These are phyloP conservation scores for Drosophila pruinosa DNA, from an alignment of 1,140 invertebrate genomes.

Conservation along the genomic window DNA sequence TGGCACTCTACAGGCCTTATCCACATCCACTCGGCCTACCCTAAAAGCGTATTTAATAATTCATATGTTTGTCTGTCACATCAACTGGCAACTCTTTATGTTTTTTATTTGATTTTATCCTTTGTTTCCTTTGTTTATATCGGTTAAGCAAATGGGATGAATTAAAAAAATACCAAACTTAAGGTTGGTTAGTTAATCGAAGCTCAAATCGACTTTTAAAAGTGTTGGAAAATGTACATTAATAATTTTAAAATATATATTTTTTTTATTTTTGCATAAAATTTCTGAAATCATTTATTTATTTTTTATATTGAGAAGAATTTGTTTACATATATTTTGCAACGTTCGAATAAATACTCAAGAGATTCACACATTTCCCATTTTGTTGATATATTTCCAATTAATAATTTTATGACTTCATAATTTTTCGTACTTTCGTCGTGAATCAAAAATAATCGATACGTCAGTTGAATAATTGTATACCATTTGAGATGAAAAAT, in stretches of 20 bases:
- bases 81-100: constrained; percentile 63
- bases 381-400: neutral
- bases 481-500: constrained; percentile 13
- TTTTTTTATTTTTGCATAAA: no score
- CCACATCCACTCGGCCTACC: constrained; percentile 31
- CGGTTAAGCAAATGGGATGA: constrained; percentile 1
- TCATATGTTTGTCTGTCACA: constrained; percentile 55
- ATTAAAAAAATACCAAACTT: neutral
- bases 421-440: no score
- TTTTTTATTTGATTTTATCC: constrained; percentile 41
- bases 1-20: neutral
- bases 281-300: no score
- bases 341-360: neutral
- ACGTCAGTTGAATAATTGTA: neutral
- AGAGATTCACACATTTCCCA: neutral
- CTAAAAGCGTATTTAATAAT: constrained; percentile 78
- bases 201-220: neutral
- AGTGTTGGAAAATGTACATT: no score
- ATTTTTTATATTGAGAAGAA: no score
- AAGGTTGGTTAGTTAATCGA: neutral
- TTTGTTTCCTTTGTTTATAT: constrained; percentile 9
- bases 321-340: no score
- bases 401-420: neutral
- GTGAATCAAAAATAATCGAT: neutral
- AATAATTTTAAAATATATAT: no score